A percentile compares a stretch with the other conserved stretches of the same genome.
phyloP scores from a whole-genome alignment of 2,797 vertebrate species.

The Pitangus sulphuratus region DNA sequence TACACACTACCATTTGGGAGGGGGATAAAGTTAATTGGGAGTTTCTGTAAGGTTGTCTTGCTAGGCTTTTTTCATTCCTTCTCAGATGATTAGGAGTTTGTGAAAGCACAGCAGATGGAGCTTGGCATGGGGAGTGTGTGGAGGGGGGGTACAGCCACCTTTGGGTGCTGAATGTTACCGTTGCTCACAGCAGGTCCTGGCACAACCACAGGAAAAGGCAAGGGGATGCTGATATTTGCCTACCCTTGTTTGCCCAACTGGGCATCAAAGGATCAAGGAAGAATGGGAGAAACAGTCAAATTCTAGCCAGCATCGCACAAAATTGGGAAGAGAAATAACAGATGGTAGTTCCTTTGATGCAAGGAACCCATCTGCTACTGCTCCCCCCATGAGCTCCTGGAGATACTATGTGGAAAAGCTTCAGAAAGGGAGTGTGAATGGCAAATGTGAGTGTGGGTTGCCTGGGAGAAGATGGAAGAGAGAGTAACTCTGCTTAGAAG shows the following conservation, averaged over 20 bases:
- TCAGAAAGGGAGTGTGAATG: constrained; percentile 10
- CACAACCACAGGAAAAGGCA: background rate
- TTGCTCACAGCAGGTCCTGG: background rate
- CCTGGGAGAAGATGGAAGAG: background rate
- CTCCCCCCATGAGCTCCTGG: background rate
- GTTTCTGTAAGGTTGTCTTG: background rate
- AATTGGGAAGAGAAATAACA: constrained; percentile 26
- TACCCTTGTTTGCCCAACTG: background rate
- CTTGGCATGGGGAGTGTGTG: background rate
- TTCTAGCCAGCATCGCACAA: background rate
- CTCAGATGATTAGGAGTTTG: background rate
- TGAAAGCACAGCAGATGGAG: constrained; percentile 1
- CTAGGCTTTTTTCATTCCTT: background rate
- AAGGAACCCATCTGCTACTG: constrained; percentile 46
- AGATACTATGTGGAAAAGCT: background rate
- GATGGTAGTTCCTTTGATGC: constrained; percentile 44
- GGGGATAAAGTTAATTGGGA: background rate
- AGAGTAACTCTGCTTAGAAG: background rate
- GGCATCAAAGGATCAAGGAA: background rate
- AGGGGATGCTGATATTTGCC: background rate
- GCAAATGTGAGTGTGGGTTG: background rate
- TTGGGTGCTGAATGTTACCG: background rate
- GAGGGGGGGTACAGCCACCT: background rate
- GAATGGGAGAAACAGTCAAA: background rate
- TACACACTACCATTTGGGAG: background rate